A percentile compares a stretch with the other conserved stretches of the same genome.
Conservation (phyloP, 2,888 invertebrate genomes). For the Oegoconia quadripuncta region DNA sequence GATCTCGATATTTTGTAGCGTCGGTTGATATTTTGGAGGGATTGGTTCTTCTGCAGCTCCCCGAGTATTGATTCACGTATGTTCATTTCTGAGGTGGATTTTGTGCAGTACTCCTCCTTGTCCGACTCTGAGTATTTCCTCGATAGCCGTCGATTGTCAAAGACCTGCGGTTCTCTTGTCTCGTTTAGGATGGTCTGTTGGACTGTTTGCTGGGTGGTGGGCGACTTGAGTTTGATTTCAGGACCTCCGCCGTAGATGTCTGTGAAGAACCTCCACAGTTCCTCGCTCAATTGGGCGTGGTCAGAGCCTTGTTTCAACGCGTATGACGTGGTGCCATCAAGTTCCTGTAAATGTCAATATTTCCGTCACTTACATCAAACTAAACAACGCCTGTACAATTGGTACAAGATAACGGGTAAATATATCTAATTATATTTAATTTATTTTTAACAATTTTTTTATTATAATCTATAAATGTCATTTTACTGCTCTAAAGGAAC, state of each 20-base stretch:
- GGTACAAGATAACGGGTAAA: too few species aligned
- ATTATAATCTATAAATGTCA: too few species aligned
- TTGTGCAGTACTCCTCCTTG: slow-evolving; percentile 63
- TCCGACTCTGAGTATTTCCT: slow-evolving; percentile 66
- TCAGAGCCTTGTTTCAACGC: slow-evolving; percentile 74
- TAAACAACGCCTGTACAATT: too few species aligned
- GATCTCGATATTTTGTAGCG: slow-evolving; percentile 35
- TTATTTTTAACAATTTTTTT: too few species aligned
- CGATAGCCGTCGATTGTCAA: slow-evolving; percentile 27
- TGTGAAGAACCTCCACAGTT: slow-evolving; percentile 92
- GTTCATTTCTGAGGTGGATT: slow-evolving; percentile 61
- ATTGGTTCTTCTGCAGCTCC: slow-evolving; percentile 65
- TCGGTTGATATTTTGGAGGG: slow-evolving; percentile 63
- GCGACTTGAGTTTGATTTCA: slow-evolving; percentile 79
- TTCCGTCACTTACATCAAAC: not conserved
- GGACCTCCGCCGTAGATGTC: slow-evolving; percentile 95
- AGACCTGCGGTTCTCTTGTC: slow-evolving; percentile 10
- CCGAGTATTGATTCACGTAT: slow-evolving; percentile 48
- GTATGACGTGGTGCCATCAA: slow-evolving; percentile 54
- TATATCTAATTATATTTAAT: too few species aligned
- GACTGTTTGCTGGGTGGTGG: slow-evolving; percentile 20
- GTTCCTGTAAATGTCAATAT: slow-evolving; percentile 47
- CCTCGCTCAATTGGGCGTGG: slow-evolving; percentile 90
- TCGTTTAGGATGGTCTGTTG: slow-evolving; percentile 18
- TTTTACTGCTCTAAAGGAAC: too few species aligned